phyloP scores from a whole-genome alignment of 2,797 vertebrate genomes.

The Diglossa cyanea region DNA sequence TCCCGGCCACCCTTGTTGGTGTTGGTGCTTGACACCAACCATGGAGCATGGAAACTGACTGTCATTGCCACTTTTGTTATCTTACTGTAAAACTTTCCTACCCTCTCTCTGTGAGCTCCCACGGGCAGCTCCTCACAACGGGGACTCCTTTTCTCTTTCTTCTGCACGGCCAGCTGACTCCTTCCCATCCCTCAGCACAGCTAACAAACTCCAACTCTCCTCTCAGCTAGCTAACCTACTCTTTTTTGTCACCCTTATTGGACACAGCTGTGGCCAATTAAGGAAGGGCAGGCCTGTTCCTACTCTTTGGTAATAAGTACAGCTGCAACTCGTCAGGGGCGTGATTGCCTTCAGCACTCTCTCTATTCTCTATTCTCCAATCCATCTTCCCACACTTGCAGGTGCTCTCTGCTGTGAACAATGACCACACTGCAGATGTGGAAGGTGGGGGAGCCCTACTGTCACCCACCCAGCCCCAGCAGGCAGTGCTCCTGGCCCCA shows the following conservation, averaged over 20 bases:
- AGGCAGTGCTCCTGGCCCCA: not conserved
- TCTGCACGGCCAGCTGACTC: no score
- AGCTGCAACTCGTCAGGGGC: not conserved
- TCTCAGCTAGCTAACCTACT: not conserved
- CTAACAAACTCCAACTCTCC: not conserved
- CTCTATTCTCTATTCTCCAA: not conserved
- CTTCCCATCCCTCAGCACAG: not conserved
- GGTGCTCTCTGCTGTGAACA: not conserved
- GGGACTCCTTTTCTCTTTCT: not conserved
- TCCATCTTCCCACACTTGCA: not conserved
- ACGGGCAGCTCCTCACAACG: not conserved
- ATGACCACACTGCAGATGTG: fast-evolving
- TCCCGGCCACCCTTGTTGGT: not conserved
- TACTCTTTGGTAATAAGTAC: not conserved
- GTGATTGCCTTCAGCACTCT: not conserved
- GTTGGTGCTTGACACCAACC: not conserved
- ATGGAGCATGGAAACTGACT: not conserved
- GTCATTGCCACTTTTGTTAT: not conserved
- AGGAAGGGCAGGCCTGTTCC: not conserved
- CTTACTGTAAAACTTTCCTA: not conserved
- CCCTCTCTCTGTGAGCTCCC: not conserved
- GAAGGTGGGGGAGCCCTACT: not conserved
- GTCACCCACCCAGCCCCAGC: not conserved
- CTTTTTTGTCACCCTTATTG: not conserved
- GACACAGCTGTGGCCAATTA: not conserved